Evolutionary conservation across 2,888 invertebrate genomes (phyloP).

Genomic region (Charanyca ferruginea): DNA sequence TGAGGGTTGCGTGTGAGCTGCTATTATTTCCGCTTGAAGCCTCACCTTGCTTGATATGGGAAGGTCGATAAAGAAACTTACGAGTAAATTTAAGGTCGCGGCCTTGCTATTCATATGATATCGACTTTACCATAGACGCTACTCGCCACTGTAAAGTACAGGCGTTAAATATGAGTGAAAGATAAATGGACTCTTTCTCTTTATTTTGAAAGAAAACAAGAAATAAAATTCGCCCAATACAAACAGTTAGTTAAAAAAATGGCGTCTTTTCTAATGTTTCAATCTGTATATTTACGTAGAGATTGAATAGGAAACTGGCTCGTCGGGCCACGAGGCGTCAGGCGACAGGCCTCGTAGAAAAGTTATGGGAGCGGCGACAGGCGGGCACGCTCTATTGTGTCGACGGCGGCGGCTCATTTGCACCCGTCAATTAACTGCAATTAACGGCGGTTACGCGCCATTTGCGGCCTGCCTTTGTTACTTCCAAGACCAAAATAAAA

Average conservation of each 20-base stretch:
- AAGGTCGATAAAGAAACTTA: slow-evolving; percentile 78
- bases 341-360: slow-evolving; percentile 49
- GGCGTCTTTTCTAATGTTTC: slow-evolving; percentile 12
- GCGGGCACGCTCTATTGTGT: slow-evolving; percentile 57
- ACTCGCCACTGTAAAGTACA: slow-evolving; percentile 35
- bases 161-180: slow-evolving; percentile 22
- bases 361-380: slow-evolving; percentile 53
- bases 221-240: not conserved
- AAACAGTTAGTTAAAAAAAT: slow-evolving; percentile 12
- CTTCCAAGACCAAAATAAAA: slow-evolving; percentile 52
- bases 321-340: slow-evolving; percentile 18
- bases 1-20: slow-evolving; percentile 79
- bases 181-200: slow-evolving; percentile 4
- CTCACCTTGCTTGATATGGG: slow-evolving; percentile 82
- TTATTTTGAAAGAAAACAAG: slow-evolving; percentile 10
- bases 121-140: slow-evolving; percentile 59
- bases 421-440: slow-evolving; percentile 71
- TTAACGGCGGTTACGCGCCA: slow-evolving; percentile 67
- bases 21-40: slow-evolving; percentile 79
- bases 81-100: slow-evolving; percentile 75
- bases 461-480: slow-evolving; percentile 64
- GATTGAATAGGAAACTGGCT: slow-evolving; percentile 37
- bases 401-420: slow-evolving; percentile 68
- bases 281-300: slow-evolving; percentile 16
- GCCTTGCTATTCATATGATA: slow-evolving; percentile 67